Conservation (phyloP, 1,140 invertebrate genomes). For the Diprion similis region DNA sequence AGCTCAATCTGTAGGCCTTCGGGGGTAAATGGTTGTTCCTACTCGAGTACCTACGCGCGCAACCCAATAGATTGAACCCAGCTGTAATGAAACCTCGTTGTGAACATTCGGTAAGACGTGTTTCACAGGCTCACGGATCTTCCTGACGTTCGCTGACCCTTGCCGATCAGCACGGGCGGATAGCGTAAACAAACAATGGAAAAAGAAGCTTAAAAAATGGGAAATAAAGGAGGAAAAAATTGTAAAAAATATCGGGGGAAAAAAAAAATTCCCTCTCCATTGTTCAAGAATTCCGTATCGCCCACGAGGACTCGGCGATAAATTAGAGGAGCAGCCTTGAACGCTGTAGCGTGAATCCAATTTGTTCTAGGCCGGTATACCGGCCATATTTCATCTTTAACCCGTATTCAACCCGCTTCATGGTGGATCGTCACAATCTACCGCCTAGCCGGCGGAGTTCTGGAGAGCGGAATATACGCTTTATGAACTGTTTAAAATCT, state of each 20-base stretch:
- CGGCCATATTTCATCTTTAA: not conserved
- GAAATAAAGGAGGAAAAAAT: no score
- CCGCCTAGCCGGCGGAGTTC: not conserved
- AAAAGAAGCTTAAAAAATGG: no score
- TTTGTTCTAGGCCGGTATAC: conserved; percentile 7
- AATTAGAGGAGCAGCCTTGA: not conserved
- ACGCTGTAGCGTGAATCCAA: conserved; percentile 4
- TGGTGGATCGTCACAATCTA: not conserved
- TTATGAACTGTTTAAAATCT: not conserved
- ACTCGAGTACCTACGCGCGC: no score
- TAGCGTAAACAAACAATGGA: not conserved
- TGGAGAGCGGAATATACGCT: not conserved
- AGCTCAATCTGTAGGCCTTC: conserved; percentile 38
- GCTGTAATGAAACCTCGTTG: no score
- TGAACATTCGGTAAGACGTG: no score
- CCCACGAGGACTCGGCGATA: not conserved
- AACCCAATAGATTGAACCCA: no score
- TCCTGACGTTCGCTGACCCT: not conserved
- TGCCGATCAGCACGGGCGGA: not conserved
- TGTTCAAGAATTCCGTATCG: not conserved
- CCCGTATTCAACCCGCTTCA: conserved; percentile 6
- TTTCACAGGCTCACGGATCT: no score
- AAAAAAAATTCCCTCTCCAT: no score
- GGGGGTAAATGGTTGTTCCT: conserved; percentile 24
- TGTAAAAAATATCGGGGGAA: not conserved